Percentiles rank a stretch among this genome's conserved stretches.
Conservation (phyloP, 2,888 invertebrate species). For the Sphaerophoria taeniata region DNA sequence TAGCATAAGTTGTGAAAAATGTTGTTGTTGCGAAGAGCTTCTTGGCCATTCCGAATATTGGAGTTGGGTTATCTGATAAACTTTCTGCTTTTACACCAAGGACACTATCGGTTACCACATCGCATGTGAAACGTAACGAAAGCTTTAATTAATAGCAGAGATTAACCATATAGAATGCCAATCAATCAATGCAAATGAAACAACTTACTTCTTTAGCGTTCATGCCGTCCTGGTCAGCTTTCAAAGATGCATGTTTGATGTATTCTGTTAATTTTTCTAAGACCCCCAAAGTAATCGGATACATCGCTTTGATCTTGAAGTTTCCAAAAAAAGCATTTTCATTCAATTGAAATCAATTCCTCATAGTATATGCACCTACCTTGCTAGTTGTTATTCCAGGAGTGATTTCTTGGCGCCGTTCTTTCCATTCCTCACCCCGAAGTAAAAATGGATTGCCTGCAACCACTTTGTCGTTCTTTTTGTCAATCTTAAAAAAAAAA, state of each 20-base stretch:
- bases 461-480: not conserved
- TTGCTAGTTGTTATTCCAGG: slow-evolving; percentile 84
- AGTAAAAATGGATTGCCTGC: slow-evolving; percentile 82
- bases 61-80: slow-evolving; percentile 79
- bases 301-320: slow-evolving; percentile 82
- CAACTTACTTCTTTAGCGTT: slow-evolving; percentile 81
- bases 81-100: slow-evolving; percentile 82
- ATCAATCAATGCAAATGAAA: too few relatives aligned
- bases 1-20: slow-evolving; percentile 73
- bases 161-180: not conserved
- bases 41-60: slow-evolving; percentile 78
- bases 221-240: slow-evolving; percentile 78
- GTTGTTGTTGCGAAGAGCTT: slow-evolving; percentile 76
- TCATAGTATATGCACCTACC: slow-evolving; percentile 76
- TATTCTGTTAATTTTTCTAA: slow-evolving; percentile 81
- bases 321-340: not conserved
- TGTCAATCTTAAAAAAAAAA: not conserved
- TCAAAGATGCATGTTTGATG: slow-evolving; percentile 79
- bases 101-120: slow-evolving; percentile 83
- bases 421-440: slow-evolving; percentile 83
- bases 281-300: slow-evolving; percentile 83
- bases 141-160: slow-evolving; percentile 75
- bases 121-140: slow-evolving; percentile 81
- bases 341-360: not conserved
- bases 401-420: slow-evolving; percentile 83